These are phyloP conservation scores for Prietella phreatophila DNA, from an alignment of 2,113 vertebrate genomes.

Conservation along the genomic window DNA sequence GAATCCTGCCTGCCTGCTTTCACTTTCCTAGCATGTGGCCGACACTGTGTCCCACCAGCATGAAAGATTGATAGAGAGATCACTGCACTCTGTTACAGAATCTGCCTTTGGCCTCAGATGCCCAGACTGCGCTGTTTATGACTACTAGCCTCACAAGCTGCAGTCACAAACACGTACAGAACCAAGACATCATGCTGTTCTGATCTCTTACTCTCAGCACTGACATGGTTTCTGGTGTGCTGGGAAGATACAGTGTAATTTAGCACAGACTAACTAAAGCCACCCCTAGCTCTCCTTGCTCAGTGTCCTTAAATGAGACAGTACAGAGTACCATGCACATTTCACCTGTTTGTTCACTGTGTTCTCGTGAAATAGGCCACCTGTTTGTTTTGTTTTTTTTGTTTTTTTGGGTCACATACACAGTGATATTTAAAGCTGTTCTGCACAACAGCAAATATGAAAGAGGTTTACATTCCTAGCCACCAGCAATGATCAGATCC, in stretches of 20 bases:
- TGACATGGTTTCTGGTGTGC: constrained; percentile 1
- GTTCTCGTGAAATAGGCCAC: constrained; percentile 17
- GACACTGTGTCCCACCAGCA: constrained; percentile 30
- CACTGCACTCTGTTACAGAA: constrained; percentile 58
- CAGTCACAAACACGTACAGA: constrained; percentile 9
- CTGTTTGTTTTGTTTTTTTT: neutral
- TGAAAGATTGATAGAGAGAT: constrained; percentile 63
- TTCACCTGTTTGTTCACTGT: constrained; percentile 4
- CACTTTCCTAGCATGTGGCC: constrained; percentile 39
- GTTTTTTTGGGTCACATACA: neutral
- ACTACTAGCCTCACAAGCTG: constrained; percentile 8
- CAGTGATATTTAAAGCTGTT: constrained; percentile 35
- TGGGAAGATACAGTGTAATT: neutral
- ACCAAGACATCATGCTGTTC: constrained; percentile 17
- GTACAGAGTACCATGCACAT: constrained; percentile 8
- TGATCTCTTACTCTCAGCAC: constrained; percentile 12
- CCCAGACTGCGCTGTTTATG: constrained; percentile 27
- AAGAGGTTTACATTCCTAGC: constrained; percentile 18
- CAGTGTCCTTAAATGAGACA: neutral
- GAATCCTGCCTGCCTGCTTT: constrained; percentile 23
- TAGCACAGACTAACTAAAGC: neutral
- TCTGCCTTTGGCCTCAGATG: constrained; percentile 45
- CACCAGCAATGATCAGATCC: constrained; percentile 18
- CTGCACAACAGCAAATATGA: neutral
- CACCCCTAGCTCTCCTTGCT: neutral